These are phyloP conservation scores for Cervus canadensis DNA, from an alignment of 2,113 vertebrate genomes.

Conservation along the genomic window DNA sequence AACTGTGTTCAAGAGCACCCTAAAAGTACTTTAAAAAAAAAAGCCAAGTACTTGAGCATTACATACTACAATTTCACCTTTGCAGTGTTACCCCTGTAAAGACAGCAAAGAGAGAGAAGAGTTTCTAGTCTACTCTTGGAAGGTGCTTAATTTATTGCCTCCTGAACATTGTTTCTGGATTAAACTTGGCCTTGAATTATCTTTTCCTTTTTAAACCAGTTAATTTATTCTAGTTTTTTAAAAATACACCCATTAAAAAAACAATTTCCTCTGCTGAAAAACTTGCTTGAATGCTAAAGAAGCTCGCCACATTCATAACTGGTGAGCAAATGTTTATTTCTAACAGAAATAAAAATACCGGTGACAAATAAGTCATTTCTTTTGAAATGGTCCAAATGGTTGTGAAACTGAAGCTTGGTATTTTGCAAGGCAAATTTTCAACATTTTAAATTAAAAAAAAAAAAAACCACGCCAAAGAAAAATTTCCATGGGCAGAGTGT, in stretches of 20 bases:
- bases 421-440: background rate
- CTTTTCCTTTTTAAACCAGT: background rate
- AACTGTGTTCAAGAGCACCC: background rate
- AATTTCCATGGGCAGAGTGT: background rate
- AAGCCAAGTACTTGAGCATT: background rate
- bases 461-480: background rate
- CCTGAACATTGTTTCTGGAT: background rate
- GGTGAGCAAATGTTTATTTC: background rate
- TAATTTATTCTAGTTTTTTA: background rate
- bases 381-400: background rate
- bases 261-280: background rate
- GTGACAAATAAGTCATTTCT: background rate
- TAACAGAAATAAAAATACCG: background rate
- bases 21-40: background rate
- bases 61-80: rapidly evolving
- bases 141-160: background rate
- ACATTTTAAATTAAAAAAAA: background rate
- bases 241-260: background rate
- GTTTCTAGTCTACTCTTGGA: background rate
- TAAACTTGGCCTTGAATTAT: background rate
- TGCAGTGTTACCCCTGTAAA: too few relatives aligned
- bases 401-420: background rate
- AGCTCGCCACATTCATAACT: background rate
- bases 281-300: background rate
- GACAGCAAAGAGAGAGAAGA: background rate